These are phyloP conservation scores for Ciconia boyciana DNA, from an alignment of 2,113 vertebrate genomes.

Conservation along the genomic window DNA sequence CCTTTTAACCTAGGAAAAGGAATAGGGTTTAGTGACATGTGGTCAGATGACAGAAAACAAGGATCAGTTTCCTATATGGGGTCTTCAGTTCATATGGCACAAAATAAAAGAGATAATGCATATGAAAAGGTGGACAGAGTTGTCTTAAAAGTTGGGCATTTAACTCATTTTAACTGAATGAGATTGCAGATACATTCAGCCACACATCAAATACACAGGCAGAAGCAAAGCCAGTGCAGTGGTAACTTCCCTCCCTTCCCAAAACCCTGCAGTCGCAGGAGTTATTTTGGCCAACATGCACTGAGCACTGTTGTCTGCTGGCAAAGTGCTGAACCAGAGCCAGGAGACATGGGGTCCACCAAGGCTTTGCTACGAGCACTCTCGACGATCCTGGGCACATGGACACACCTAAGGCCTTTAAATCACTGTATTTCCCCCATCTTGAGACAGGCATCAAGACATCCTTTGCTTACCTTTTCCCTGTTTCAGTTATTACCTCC, in stretches of 20 bases:
- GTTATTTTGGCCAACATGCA: neutral
- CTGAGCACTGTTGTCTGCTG: rapidly evolving
- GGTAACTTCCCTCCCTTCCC: neutral
- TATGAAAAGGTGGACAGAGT: neutral
- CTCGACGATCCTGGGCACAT: rapidly evolving
- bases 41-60: neutral
- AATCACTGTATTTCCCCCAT: neutral
- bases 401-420: neutral
- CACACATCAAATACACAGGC: rapidly evolving
- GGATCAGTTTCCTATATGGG: neutral
- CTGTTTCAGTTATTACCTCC: neutral
- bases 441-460: neutral
- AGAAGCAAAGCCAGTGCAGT: neutral
- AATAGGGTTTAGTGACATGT: rapidly evolving
- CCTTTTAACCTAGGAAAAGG: neutral
- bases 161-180: neutral
- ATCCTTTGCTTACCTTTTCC: neutral
- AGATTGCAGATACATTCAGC: neutral
- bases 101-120: neutral
- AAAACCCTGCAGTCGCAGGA: neutral
- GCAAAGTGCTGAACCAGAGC: neutral
- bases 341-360: neutral
- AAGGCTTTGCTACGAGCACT: rapidly evolving
- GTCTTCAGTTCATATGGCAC: neutral
- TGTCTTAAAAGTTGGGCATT: rapidly evolving